Evolutionary conservation across 2,888 invertebrate genomes (phyloP), one percentile per base, ranked within the genome.

Genomic region (Allophyes oxyacanthae): DNA sequence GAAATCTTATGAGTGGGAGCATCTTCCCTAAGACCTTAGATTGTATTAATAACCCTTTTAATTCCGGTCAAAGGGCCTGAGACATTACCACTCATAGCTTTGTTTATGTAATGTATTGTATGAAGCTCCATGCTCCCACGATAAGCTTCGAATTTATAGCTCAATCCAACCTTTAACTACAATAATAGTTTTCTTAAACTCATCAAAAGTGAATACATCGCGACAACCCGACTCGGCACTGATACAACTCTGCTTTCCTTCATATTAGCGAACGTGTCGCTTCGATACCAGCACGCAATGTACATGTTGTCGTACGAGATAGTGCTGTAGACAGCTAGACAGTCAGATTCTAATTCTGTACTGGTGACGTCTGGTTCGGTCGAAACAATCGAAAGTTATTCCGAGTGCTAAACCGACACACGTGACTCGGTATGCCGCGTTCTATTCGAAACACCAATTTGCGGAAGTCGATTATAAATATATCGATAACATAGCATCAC

Each of bases 321-420:
- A 81, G 79, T 76, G 69, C 69, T 77, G 81, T 83, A 86, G 20
- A 20, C 85, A 83, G 83, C 83, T n/a, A n/a, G 86, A 85, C 85
- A 83, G 83, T 83, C 88, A 78, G 83, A 80, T 81, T 90, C 92
- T 92, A 92, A 89, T 84, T 91, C 81, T 74, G 91, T 87, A 82
- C 79, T 72, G 67, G 85, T 91, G 92, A 90, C 89, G 91, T 88
- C 84, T 71, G 69, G 68, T 71, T 81, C 83, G 85, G 81, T 80
- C 84, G 88, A 86, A 89, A 92, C 92, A 92, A 92, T 91, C 89
- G 88, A 86, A 87, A 90, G 90, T 89, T 92, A 92, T 92, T 91
- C 91, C 86, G 83, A 90, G 90, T 89, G 87, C 85, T 86, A 86
- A 86, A 86, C 82, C 79, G 79, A 75, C 81, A 75, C 89, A 88